phyloP scores from a whole-genome alignment of 2,113 vertebrate genomes.

The Sceloporus tristichus region DNA sequence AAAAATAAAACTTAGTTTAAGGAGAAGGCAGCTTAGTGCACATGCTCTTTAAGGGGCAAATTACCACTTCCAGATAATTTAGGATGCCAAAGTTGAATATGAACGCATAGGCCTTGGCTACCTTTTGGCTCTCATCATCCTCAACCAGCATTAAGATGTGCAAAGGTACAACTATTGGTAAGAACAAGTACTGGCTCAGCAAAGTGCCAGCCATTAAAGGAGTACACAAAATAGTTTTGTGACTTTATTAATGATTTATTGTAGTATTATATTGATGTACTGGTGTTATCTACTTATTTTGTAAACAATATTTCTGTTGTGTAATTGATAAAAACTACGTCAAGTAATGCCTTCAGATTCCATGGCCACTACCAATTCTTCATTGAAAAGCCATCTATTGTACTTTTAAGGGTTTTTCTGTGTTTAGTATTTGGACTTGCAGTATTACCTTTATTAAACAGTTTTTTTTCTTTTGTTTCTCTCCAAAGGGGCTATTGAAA shows the following conservation, averaged over 20 bases:
- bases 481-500: constrained; percentile 32
- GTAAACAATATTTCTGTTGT: background rate
- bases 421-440: background rate
- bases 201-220: background rate
- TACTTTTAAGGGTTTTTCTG: background rate
- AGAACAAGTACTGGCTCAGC: background rate
- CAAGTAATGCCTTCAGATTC: background rate
- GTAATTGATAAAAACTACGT: background rate
- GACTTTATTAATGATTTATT: background rate
- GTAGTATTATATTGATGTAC: background rate
- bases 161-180: background rate
- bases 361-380: background rate
- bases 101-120: background rate
- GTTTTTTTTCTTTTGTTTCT: constrained; percentile 2
- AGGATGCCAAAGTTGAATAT: background rate
- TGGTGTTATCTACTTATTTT: background rate
- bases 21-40: background rate
- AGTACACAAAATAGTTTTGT: background rate
- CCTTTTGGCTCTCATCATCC: background rate
- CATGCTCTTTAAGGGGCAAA: background rate
- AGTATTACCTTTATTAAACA: fast-evolving
- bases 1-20: background rate
- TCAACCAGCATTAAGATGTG: background rate
- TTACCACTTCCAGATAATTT: background rate
- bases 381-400: background rate